Conservation (phyloP, 1,140 invertebrate species). For the Panagrolaimus sp. region DNA sequence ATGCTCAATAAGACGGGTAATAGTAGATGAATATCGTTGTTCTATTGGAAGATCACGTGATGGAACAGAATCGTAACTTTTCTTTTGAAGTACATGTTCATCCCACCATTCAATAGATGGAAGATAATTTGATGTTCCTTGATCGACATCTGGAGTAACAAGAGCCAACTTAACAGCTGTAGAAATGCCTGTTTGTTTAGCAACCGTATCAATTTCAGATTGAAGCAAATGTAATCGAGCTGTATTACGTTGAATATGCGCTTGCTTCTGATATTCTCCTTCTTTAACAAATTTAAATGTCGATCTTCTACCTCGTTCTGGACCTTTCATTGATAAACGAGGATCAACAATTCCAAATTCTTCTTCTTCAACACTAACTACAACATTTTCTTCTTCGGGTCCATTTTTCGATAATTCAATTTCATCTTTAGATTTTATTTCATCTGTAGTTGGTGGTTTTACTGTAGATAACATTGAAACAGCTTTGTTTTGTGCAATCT, state of each 20-base stretch:
- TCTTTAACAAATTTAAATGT: background rate
- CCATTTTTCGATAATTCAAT: no score
- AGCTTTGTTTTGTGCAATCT: no score
- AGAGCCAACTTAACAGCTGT: slow-evolving; percentile 90
- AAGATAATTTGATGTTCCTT: slow-evolving; percentile 60
- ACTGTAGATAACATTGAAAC: no score
- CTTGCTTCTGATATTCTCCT: slow-evolving; percentile 1
- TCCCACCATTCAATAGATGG: slow-evolving; percentile 99
- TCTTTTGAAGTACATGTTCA: slow-evolving; percentile 59
- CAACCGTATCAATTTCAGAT: background rate
- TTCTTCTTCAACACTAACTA: no score
- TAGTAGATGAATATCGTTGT: slow-evolving; percentile 58
- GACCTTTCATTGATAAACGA: background rate
- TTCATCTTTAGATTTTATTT: no score
- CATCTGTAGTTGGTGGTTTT: no score
- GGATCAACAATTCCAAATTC: background rate
- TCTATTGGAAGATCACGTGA: slow-evolving; percentile 25
- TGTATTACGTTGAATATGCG: background rate
- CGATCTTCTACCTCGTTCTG: background rate
- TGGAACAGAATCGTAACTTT: slow-evolving; percentile 43
- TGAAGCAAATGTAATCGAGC: background rate
- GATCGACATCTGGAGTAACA: slow-evolving; percentile 72
- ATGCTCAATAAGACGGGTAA: slow-evolving; percentile 92
- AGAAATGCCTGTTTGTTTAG: slow-evolving; percentile 93
- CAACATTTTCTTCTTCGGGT: no score